Base-by-base conservation (phyloP, 2,797 vertebrate genomes). In the Onychomys torridus region DNA sequence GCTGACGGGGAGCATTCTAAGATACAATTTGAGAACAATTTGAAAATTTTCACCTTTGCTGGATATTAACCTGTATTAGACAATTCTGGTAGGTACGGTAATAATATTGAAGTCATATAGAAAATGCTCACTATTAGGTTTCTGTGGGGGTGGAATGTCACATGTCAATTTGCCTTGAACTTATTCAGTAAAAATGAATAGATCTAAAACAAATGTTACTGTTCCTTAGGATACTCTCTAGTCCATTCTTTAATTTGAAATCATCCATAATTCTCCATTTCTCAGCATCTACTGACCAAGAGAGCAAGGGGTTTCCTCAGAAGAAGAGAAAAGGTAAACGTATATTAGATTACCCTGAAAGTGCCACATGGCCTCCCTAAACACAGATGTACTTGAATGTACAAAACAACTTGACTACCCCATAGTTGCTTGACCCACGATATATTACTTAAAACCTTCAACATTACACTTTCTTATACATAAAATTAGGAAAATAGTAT, bases 401-500 rank as follows among this genome's bases (percentile, higher is more conserved):
- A 19, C 85, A 69, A 95, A 46, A 4, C 32, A 93, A 4, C 52
- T 89, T 40, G 71, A 84, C 27, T 65, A 43, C 14, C 63, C 73
- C 25, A 23, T 71, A 52, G 84, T 16, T 92, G 7, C 83, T 82
- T 89, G 78, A 69, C 1, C 63, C 6, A 69, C 29, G 40, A 4
- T 4, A 71, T 1, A 10, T 55, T 59, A 49, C 59, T 86, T 86
- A 49, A 91, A 93, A 94, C 86, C 57, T 32, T 59, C n/a, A 95
- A 63, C 7, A 67, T 49, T 81, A 49, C 49, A 16, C 89, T 96
- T 93, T 61, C 23, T 90, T 92, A 43, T 29, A 37, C 40, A 52
- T 90, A 94, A 78, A 93, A 91, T 78, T 16, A 95, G 43, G 16
- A 82, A 91, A 90, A 81, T 57, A 59, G 1, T 75, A 46, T 84